Conservation (phyloP, 2,797 vertebrate species). For the Triplophysa bombifrons region DNA sequence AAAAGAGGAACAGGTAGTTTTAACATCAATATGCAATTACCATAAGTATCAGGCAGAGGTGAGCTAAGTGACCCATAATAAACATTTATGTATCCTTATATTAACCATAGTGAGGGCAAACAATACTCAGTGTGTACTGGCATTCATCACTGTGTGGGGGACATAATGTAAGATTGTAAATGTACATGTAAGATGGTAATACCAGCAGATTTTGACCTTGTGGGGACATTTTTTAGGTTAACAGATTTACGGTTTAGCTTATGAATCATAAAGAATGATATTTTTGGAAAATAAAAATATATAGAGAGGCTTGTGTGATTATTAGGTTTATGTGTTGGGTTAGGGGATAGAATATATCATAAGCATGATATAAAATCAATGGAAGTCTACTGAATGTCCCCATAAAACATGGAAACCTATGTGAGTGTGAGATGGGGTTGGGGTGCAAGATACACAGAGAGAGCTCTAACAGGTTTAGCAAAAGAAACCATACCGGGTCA, state of each 20-base stretch:
- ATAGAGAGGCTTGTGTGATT: too few relatives aligned
- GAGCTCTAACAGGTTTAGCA: slow-evolving; percentile 31
- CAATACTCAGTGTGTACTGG: not conserved
- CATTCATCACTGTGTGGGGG: not conserved
- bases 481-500: slow-evolving; percentile 23
- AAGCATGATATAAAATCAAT: too few relatives aligned
- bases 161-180: too few relatives aligned
- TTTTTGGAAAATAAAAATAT: too few relatives aligned
- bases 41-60: not conserved
- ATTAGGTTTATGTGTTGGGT: too few relatives aligned
- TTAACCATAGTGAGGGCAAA: not conserved
- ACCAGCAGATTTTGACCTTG: too few relatives aligned
- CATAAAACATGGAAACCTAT: not conserved
- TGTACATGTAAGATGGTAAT: too few relatives aligned
- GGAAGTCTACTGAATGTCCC: too few relatives aligned
- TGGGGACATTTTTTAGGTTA: too few relatives aligned
- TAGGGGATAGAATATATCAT: too few relatives aligned
- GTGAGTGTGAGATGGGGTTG: slow-evolving; percentile 4
- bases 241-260: too few relatives aligned
- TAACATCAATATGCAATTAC: slow-evolving; percentile 15
- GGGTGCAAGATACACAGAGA: not conserved
- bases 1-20: slow-evolving; percentile 21
- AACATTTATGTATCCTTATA: slow-evolving; percentile 7
- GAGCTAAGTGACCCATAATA: slow-evolving; percentile 7
- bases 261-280: too few relatives aligned